Conservation (phyloP, 1,140 invertebrate species). For the Orussus abietinus region DNA sequence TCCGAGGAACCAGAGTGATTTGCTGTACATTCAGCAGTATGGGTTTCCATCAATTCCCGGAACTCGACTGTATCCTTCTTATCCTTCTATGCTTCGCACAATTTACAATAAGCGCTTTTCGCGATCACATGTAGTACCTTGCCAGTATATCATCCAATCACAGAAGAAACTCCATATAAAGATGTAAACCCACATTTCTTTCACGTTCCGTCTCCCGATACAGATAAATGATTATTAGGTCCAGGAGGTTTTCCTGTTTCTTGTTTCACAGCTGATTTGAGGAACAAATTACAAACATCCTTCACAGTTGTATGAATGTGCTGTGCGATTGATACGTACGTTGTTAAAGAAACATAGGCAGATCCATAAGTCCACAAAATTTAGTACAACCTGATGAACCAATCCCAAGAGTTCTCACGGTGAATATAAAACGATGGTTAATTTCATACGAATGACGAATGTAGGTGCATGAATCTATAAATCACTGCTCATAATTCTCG, state of each 20-base stretch:
- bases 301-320: background rate
- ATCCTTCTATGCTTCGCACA: background rate
- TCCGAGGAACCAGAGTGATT: slow-evolving; percentile 5
- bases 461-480: slow-evolving; percentile 15
- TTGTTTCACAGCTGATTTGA: slow-evolving; percentile 6
- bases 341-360: slow-evolving; percentile 15
- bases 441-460: slow-evolving; percentile 18
- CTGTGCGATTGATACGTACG: slow-evolving; percentile 5
- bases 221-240: slow-evolving; percentile 17
- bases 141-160: slow-evolving; percentile 20
- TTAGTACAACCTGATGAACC: slow-evolving; percentile 12
- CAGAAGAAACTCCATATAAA: slow-evolving; percentile 18
- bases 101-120: slow-evolving; percentile 12
- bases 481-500: slow-evolving; percentile 15
- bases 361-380: slow-evolving; percentile 20
- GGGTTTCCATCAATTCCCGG: slow-evolving; percentile 1
- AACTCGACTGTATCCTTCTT: background rate
- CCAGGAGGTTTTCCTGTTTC: slow-evolving; percentile 5
- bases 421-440: slow-evolving; percentile 15
- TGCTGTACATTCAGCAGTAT: slow-evolving; percentile 1
- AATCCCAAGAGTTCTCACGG: slow-evolving; percentile 14
- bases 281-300: background rate
- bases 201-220: slow-evolving; percentile 25
- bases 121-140: slow-evolving; percentile 21
- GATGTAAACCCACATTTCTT: slow-evolving; percentile 25